These are phyloP conservation scores for Sebastes vulpes DNA, from an alignment of 2,797 vertebrate species.

Conservation along the genomic window DNA sequence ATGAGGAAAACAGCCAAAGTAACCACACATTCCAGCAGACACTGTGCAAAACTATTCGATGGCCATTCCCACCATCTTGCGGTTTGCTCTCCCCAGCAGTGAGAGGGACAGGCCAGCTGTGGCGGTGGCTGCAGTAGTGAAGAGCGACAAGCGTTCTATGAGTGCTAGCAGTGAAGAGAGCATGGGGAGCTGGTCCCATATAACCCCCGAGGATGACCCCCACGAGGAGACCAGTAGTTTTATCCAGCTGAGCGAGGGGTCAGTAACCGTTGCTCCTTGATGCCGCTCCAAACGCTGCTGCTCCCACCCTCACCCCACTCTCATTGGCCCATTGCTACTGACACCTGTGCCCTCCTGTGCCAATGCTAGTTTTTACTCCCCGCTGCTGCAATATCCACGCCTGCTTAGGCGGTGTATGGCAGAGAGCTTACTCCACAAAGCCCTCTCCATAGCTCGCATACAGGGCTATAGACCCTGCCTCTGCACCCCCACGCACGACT, in stretches of 20 bases:
- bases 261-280: slow-evolving; percentile 87
- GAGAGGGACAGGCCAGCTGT: slow-evolving; percentile 81
- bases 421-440: slow-evolving; percentile 42
- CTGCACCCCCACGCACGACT: slow-evolving; percentile 20
- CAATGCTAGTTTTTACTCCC: slow-evolving; percentile 45
- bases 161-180: slow-evolving; percentile 96
- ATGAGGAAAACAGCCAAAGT: neutral
- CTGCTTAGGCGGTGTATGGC: slow-evolving; percentile 45
- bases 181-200: slow-evolving; percentile 96
- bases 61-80: slow-evolving; percentile 70
- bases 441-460: slow-evolving; percentile 58
- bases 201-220: slow-evolving; percentile 93
- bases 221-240: slow-evolving; percentile 97
- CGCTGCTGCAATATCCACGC: slow-evolving; percentile 48
- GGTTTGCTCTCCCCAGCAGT: slow-evolving; percentile 84
- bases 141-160: slow-evolving; percentile 87
- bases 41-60: slow-evolving; percentile 44
- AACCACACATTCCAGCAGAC: slow-evolving; percentile 19
- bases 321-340: slow-evolving; percentile 78
- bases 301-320: slow-evolving; percentile 70
- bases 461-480: slow-evolving; percentile 12
- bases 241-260: slow-evolving; percentile 96
- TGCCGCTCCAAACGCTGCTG: slow-evolving; percentile 62
- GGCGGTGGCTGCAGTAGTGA: slow-evolving; percentile 81
- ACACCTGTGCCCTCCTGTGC: slow-evolving; percentile 62